Evolutionary conservation across 2,113 vertebrate species (phyloP).

Genomic region (Gnathonemus longibarbis): DNA sequence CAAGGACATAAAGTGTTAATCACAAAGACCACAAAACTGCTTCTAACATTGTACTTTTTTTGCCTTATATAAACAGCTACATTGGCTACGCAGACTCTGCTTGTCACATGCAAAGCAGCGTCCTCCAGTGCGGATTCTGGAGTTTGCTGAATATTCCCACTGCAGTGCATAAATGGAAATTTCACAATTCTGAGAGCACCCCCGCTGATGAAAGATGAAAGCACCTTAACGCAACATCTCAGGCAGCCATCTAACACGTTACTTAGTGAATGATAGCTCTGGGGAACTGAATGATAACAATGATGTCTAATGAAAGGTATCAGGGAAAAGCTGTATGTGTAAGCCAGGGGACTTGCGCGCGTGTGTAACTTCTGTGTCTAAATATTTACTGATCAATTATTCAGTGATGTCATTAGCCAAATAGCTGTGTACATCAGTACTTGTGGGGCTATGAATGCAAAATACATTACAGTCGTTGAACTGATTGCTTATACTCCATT

Average conservation of each 20-base stretch:
- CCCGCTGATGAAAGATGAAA: slow-evolving; percentile 5
- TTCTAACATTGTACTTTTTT: not conserved
- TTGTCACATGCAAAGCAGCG: not conserved
- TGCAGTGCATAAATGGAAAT: slow-evolving; percentile 1
- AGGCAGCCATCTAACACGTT: slow-evolving; percentile 2
- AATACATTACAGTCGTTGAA: not conserved
- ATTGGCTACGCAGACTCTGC: not conserved
- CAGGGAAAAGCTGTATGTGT: not conserved
- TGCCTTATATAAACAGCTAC: not conserved
- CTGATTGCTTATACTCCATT: not conserved
- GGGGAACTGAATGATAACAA: slow-evolving; percentile 10
- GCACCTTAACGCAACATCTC: not conserved
- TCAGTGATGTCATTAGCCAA: not conserved
- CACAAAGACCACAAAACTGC: not conserved
- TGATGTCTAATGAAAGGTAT: slow-evolving; percentile 3
- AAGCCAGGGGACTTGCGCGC: not conserved
- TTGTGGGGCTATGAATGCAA: not conserved
- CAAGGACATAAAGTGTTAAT: not conserved
- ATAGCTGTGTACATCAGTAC: not conserved
- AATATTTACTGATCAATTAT: slow-evolving; percentile 11
- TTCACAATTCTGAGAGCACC: not conserved
- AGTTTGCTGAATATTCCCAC: not conserved
- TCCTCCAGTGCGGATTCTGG: not conserved
- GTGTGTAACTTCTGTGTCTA: not conserved
- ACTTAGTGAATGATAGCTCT: not conserved